Evolutionary conservation across 2,888 invertebrate genomes (phyloP), one percentile per base, ranked within the genome.

Genomic region (Limnephilus lunatus): DNA sequence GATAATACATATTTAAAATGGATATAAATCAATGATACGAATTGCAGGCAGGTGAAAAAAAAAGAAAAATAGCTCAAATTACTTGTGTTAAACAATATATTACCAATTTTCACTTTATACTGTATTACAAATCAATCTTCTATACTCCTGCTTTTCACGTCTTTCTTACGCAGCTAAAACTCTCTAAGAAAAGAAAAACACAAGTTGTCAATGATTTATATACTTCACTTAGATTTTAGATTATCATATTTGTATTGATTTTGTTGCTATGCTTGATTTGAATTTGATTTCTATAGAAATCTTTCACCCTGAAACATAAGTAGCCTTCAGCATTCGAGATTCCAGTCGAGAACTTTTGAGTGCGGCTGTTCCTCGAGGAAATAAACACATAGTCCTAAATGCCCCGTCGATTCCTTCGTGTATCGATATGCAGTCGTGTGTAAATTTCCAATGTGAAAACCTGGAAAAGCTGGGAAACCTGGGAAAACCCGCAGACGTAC

Each of bases 341-440:
- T 39, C 25, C 35, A 25, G 83, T 35, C 7, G 35, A 83, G 35
- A 83, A 83, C 25, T 35, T 83, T 35, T 19, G 83, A 83, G 35
- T 83, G 35, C 35, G 83, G 83, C 25, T 83, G 32, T 11, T 83
- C 19, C 32, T 9, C 25, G 35, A 35, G 35, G 25, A 83, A 83
- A 83, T 68, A 35, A 83, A 32, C 83, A 83, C 32, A 35, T 35
- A 35, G 35, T 83, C 83, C 35, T 83, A 83, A 83, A 83, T 83
- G 83, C 83, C 83, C 83, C 35, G 32, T 83, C 32, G 32, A 32
- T 83, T 83, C 83, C 83, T 35, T 83, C 83, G 32, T 25, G 83
- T 83, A 89, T 81, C 15, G 80, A 32, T 31, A 35, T 81, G 89
- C 89, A 89, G 35, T 44, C 89, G 89, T 89, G 89, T 89, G 89